A percentile compares a stretch with the other conserved stretches of the same genome.
Conservation (phyloP, 2,797 vertebrate species). For the Pterois miles region DNA sequence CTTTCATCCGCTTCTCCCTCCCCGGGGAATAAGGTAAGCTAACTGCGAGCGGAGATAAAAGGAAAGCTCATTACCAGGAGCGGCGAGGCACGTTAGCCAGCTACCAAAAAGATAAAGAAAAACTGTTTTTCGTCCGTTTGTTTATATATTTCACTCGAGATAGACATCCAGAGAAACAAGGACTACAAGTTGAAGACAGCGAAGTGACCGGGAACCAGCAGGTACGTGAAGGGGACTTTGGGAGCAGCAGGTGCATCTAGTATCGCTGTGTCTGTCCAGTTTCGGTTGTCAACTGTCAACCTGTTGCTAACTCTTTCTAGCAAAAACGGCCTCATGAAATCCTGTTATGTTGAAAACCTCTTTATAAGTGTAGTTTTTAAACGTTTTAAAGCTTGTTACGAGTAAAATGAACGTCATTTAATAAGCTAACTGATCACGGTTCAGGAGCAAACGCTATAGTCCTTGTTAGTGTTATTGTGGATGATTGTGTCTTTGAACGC, state of each 20-base stretch:
- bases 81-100: neutral
- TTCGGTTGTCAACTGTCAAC: constrained; percentile 69
- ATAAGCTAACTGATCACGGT: neutral
- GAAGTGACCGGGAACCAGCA: constrained; percentile 39
- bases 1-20: constrained; percentile 56
- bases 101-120: neutral
- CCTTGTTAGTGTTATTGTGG: neutral
- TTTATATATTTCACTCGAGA: neutral
- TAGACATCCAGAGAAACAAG: neutral
- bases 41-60: constrained; percentile 23
- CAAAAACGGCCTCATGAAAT: neutral
- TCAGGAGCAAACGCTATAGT: no score
- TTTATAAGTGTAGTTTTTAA: neutral
- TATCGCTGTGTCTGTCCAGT: constrained; percentile 61
- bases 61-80: constrained; percentile 56
- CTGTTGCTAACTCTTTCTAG: neutral
- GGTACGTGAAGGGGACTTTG: constrained; percentile 56
- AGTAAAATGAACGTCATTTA: neutral
- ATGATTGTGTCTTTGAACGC: neutral
- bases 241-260: constrained; percentile 70
- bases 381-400: neutral
- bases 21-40: constrained; percentile 55
- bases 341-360: rapidly evolving
- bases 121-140: neutral
- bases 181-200: neutral